Evolutionary conservation across 2,888 invertebrate genomes (phyloP).

Genomic region (Agapostemon virescens): DNA sequence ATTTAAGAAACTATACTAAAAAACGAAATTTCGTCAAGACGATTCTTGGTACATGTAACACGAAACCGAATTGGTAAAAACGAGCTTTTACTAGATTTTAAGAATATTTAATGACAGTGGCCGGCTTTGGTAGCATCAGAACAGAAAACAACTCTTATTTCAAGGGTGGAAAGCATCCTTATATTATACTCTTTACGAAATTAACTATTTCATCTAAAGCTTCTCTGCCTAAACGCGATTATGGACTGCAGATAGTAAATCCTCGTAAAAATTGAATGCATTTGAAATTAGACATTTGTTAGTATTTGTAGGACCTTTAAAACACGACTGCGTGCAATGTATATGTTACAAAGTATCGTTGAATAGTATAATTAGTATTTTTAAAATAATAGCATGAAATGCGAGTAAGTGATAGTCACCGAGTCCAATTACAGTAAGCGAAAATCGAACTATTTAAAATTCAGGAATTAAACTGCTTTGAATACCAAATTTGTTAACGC

Average conservation of each 20-base stretch:
- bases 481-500: not conserved
- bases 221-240: not conserved
- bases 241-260: not conserved
- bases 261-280: not conserved
- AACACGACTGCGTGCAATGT: not conserved
- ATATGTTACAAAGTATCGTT: not conserved
- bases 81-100: not conserved
- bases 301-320: not conserved
- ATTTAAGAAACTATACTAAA: not conserved
- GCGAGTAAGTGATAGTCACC: not conserved
- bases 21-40: not conserved
- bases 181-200: not conserved
- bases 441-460: not conserved
- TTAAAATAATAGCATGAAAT: not conserved
- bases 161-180: not conserved
- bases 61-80: not conserved
- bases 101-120: not conserved
- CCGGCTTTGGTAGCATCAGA: not conserved
- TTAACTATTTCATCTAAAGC: not conserved
- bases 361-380: not conserved
- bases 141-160: not conserved
- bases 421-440: not conserved
- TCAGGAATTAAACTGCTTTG: slow-evolving; percentile 1
- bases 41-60: not conserved
- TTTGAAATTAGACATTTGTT: not conserved